These are phyloP conservation scores for Xanthorhoe designata DNA, from an alignment of 2,888 invertebrate species.

Conservation along the genomic window DNA sequence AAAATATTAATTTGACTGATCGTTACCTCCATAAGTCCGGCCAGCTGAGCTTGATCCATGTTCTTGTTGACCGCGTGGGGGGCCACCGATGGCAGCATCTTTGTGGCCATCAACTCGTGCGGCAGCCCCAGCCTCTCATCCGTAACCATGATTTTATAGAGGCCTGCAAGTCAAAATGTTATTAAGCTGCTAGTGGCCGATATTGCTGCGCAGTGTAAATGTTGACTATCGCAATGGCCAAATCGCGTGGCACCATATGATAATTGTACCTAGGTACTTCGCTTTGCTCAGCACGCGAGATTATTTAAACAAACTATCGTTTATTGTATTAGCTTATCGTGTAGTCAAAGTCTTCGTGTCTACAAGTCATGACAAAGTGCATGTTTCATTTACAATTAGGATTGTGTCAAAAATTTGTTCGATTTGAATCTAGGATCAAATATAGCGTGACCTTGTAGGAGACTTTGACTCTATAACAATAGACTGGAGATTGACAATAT, in stretches of 20 bases:
- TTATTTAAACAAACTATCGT: neutral
- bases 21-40: constrained; percentile 73
- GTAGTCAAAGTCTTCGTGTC: too few relatives aligned
- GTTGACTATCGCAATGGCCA: neutral
- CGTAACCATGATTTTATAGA: constrained; percentile 95
- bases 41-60: constrained; percentile 71
- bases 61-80: constrained; percentile 96
- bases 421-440: too few relatives aligned
- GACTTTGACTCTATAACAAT: neutral
- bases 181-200: constrained; percentile 10
- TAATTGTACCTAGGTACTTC: neutral
- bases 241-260: neutral
- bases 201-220: neutral
- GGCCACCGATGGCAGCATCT: constrained; percentile 96
- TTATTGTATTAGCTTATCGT: neutral
- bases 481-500: constrained; percentile 36
- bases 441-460: too few relatives aligned
- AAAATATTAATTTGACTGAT: neutral
- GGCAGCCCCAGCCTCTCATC: constrained; percentile 96
- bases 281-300: neutral
- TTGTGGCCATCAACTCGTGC: constrained; percentile 96
- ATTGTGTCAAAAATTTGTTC: too few relatives aligned
- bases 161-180: constrained; percentile 87
- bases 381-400: too few relatives aligned
- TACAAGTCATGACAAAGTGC: too few relatives aligned